Base-by-base conservation (phyloP, 2,797 vertebrate species). In the Leuciscus waleckii region DNA sequence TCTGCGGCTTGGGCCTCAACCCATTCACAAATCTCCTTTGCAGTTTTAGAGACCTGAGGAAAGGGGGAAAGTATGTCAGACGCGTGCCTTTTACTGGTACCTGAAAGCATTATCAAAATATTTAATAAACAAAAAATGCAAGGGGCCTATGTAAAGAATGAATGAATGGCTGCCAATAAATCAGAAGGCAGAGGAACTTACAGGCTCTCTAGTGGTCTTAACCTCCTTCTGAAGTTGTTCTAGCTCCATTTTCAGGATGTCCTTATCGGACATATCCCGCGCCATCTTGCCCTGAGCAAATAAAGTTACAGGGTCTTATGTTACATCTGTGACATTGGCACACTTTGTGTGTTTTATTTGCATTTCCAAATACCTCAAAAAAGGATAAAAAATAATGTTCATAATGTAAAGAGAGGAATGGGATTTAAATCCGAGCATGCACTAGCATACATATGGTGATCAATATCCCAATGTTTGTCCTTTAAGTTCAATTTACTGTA, bases 201-300 rank as follows among this genome's bases (percentile, higher is more conserved):
- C 95, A 37, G 94, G 17, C 88, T 94, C 92, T 58, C 94, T 90
- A 0, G 93, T 0, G 58, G 91, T 95, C 91, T 87, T 97, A 83
- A 96, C 95, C 93, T 99, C 98, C 89, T 96, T 97, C 93, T 96
- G 97, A 89, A 99, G 92, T 93, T 98, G 98, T 0, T 97, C 97
- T 87, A 98, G 85, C 89, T 98, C 96, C 97, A 98, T 97, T 93
- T 96, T 96, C 73, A 97, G 70, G 89, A 98, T 94, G 46, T 98
- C 97, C 89, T 97, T 98, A 92, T 99, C 97, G 0, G 96, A 96
- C 95, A 98, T 97, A 88, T 98, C 97, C 93, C 98, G 97, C 90
- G 98, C 97, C 97, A 98, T 99, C 92, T 88, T 95, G 91, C 80
- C 94, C 94, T 90, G 10, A 49, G 70, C 7, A 39, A 23, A 37